Base-by-base conservation (phyloP, 2,113 vertebrate genomes). In the Limnothrissa miodon region DNA sequence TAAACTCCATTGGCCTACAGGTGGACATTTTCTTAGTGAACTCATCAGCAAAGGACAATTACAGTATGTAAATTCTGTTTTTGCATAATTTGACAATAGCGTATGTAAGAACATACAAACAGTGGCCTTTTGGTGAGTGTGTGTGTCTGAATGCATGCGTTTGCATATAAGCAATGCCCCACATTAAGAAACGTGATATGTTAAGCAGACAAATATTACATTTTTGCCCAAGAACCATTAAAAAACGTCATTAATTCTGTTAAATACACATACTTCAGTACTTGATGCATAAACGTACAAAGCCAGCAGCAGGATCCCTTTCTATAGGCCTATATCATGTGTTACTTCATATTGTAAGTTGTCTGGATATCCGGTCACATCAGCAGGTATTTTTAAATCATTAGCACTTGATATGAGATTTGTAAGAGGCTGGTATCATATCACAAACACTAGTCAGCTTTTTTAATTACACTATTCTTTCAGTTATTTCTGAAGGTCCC, bases 391-490 rank as follows among this genome's bases (percentile, higher is more conserved):
- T 48, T 74, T 79, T 42, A 21, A 25, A 80, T 82, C 15, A 82
- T 85, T 83, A 86, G 83, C 81, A 82, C 78, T 78, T 78, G 78
- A 83, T 79, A 78, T 66, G 70, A 80, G 45, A 39, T 82, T 81
- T 45, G 81, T 48, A 56, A 82, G 78, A 80, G 87, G 81, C 79
- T 86, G 84, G 66, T 82, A 74, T 85, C 80, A 11, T 33, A 84
- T 45, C 45, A 48, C n/a, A 78, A 59, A 79, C 23, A 80, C 10
- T 29, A 79, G 23, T 79, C 66, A 74, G 25, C 29, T 33, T 74
- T 36, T 17, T 39, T 82, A 42, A 42, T n/a, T n/a, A n/a, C 80
- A 85, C 21, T 8, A 59, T 78, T 87, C 48, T 78, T 66, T 86
- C 78, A 44, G 62, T 78, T 44, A 70, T 66, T 74, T 78, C 74